Base-by-base conservation (phyloP, 2,113 vertebrate species). In the Xiphorhynchus elegans region DNA sequence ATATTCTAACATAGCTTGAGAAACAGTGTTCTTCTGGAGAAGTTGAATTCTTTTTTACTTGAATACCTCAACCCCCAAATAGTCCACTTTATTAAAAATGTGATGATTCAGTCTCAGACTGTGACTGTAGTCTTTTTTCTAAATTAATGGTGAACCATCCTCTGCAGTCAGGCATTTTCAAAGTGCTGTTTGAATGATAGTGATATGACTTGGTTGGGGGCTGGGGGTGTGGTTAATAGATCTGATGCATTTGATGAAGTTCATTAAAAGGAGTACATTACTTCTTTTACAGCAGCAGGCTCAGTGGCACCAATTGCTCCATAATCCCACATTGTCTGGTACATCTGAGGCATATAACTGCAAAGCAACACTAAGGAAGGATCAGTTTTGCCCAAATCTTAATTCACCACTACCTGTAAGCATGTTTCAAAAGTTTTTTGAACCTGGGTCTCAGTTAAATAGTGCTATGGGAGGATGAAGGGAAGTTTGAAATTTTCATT, bases 401-500 rank as follows among this genome's bases (percentile, higher is more conserved):
- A 68, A n/a, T 90, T 89, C 64, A 72, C 17, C 49, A 42, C 33
- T 84, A 20, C 47, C 33, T 86, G 67, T 64, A 49, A 72, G 19
- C 21, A 12, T 2, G 4, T 77, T 88, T 90, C 59, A 93, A 92
- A 93, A 92, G 63, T 33, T 68, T 80, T 80, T 50, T 72, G n/a
- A 94, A 90, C 52, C 49, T 78, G 37, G 25, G 33, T 81, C 59
- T 89, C 39, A 63, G 35, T 40, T 76, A 92, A 93, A 68, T n/a
- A 56, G 17, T 18, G 10, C 52, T 86, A 75, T 37, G 60, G 73
- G 49, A 78, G 9, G 53, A 84, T 78, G 62, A 95, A 90, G 83
- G 39, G 13, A 69, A 81, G 64, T 90, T 93, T 87, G 73, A 77
- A 84, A 73, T 31, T 93, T 92, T 75, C 44, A 89, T 91, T 95